Base-by-base conservation (phyloP, 1,140 invertebrate species). In the Diprion similis region DNA sequence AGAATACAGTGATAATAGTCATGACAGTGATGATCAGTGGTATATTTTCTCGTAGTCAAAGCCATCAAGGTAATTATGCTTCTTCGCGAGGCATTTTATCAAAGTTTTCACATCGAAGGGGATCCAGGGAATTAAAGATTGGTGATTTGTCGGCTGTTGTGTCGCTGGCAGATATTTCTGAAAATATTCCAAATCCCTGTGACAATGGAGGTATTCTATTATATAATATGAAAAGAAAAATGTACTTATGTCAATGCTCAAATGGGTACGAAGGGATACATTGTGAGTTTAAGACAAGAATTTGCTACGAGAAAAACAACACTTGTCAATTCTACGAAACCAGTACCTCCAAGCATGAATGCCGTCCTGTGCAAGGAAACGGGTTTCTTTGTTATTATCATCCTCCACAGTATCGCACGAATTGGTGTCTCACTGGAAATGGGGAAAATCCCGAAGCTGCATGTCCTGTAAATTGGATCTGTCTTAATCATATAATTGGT, bases 201-300 rank as follows among this genome's bases (percentile, higher is more conserved):
- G 18, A 68, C 13, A 68, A 68, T 68, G 17, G 18, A 45, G 66
- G 66, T 7, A 68, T 18, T 18, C 66, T 68, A 13, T 68, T 68
- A 45, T 11, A 19, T 45, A 68, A 68, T n/a, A n/a, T 19, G 3
- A 68, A 19, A 19, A 45, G 18, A 68, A 68, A 68, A 10, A 13
- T 13, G 11, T 68, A 68, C 66, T 15, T 19, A n/a, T 68, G 66
- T 68, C 18, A 19, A 19, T 68, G 66, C 37, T 18, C 13, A 18
- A 8, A 11, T 13, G 66, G 66, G 15, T 68, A 68, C 11, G 66
- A 68, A 18, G 66, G 66, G 11, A 45, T 11, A 19, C 17, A 68
- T 45, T 68, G 66, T 68, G 18, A 68, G 18, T 8, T 17, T 4
- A 68, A 18, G 19, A 68, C 18, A 19, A 18, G 37, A 13, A 68